Base-by-base conservation (phyloP, 2,888 invertebrate species). In the Mylabris sibirica region DNA sequence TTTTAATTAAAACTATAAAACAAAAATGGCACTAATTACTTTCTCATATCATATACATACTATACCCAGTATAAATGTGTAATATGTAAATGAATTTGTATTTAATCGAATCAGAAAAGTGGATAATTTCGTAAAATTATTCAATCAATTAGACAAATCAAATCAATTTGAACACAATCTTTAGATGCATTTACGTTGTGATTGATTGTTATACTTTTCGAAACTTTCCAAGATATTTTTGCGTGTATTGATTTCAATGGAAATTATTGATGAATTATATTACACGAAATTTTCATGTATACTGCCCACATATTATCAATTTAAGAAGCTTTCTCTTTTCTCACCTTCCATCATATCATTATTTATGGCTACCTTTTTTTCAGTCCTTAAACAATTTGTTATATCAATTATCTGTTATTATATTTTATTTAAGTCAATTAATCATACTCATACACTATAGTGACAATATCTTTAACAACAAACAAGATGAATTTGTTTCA, bases 361-460 rank as follows among this genome's bases (percentile, higher is more conserved):
- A 49, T 49, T 49, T 49, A 49, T 49, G 2, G 11, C 20, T 20
- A 9, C 9, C 44, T 17, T 44, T 49, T 17, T 49, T 49, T 3
- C n/a, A n/a, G 44, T 30, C 30, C 30, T 30, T 44, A 17, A 44
- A 49, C 9, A 49, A 49, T 49, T 49, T 49, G 49, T 49, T 49
- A 49, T 49, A 49, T 49, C 49, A 49, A 49, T 49, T 49, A 49
- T 49, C 49, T 49, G 20, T 49, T 49, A 49, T 49, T 49, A 49
- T 49, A 8, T 2, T 49, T 6, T 22, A 20, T 22, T 3, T 2
- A 49, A 17, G 20, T 4, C 4, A 8, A 49, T 49, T 49, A 49
- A 49, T 49, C 49, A 49, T 49, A 9, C 8, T 20, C 4, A 41
- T 30, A 30, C 30, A 30, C 5, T 30, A 3, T 12, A 38, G 12